These are phyloP conservation scores for Pelmatolapia mariae DNA, from an alignment of 2,113 vertebrate genomes.

Conservation along the genomic window DNA sequence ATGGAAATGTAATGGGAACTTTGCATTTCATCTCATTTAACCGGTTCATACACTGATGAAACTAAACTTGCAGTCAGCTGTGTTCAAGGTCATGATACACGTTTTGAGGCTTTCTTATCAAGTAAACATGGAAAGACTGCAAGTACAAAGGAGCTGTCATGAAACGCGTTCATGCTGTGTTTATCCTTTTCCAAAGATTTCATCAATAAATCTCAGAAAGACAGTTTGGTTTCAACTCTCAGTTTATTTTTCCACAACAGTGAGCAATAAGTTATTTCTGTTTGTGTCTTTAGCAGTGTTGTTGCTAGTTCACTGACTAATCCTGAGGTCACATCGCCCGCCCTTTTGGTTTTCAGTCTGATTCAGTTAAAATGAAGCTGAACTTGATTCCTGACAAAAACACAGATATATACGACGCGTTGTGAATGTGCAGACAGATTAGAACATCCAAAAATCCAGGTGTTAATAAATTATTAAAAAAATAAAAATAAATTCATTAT, in stretches of 20 bases:
- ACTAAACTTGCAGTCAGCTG: accelerated
- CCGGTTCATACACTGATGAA: accelerated
- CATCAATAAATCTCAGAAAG: not conserved
- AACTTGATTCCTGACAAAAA: not conserved
- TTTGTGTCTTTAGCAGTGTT: not conserved
- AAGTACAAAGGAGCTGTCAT: not conserved
- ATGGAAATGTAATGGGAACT: not conserved
- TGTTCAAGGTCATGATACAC: not conserved
- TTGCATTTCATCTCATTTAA: not conserved
- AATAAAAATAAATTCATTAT: not conserved
- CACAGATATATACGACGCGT: accelerated
- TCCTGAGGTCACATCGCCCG: not conserved
- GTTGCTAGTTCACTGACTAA: not conserved
- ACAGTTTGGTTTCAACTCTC: not conserved
- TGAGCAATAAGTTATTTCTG: not conserved
- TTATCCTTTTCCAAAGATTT: not conserved
- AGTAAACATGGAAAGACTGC: not conserved
- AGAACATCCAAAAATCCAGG: not conserved
- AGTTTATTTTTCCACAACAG: not conserved
- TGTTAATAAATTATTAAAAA: not conserved
- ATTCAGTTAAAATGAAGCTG: not conserved
- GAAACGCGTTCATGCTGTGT: accelerated
- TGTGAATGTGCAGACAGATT: not conserved
- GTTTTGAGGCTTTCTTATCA: not conserved
- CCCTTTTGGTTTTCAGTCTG: not conserved